Base-by-base conservation (phyloP, 1,140 invertebrate species). In the Centruroides vittatus region DNA sequence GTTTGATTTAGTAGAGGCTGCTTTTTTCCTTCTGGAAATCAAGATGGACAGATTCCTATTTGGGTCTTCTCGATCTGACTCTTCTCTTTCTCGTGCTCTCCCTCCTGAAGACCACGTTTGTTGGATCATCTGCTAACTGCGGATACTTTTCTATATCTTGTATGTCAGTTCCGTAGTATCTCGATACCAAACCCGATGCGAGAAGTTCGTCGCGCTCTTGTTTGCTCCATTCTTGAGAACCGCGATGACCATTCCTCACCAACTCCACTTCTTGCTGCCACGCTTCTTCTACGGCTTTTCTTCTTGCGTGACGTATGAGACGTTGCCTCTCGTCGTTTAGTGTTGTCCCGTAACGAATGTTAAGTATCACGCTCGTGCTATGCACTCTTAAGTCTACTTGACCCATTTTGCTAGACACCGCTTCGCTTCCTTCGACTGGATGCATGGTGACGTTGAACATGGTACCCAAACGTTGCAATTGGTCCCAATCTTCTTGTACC, bases 61-160 rank as follows among this genome's bases (percentile, higher is more conserved):
- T 53, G 5, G 51, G 51, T 36, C 51, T 23, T 53, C 51, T 53
- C 7, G 51, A 53, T 34, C 35, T 23, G 35, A 23, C 51, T 6
- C 51, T 5, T 53, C 51, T 53, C 3, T 53, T 53, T 8, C 51
- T 53, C 35, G 51, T 34, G 3, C 35, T 53, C 51, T 53, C 51
- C 70, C 89, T 93, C 69, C 70, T 67, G 70, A 93, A 92, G 66
- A 85, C 82, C 58, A 98, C 84, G 76, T 95, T 96, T 75, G 90
- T 93, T 3, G 92, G 91, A 78, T 97, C 93, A 75, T 96, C 93
- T 10, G 91, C 88, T 12, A 97, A 78, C 70, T 95, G 89, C 0
- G 93, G 92, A 78, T 91, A 95, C 12, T 84, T 75, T 66, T 86
- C 83, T 11, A 92, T 84, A 69, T 93, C 88, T 72, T 93, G 89